Evolutionary conservation across 2,888 invertebrate genomes (phyloP).

Genomic region (Diplazon laetatorius): DNA sequence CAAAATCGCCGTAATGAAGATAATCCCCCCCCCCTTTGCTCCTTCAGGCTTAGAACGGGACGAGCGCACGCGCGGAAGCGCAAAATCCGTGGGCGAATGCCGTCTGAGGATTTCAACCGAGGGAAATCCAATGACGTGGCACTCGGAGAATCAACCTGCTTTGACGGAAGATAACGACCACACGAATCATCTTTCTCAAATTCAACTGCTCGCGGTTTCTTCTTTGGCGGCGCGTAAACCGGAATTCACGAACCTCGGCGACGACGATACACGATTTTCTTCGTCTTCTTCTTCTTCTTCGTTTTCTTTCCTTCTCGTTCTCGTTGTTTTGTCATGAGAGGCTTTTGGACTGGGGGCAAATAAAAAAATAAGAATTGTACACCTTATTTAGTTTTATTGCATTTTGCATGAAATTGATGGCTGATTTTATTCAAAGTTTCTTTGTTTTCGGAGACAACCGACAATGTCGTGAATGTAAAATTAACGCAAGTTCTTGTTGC

Average conservation of each 20-base stretch:
- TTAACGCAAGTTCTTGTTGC: too few species aligned
- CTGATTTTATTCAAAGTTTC: too few species aligned
- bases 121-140: slow-evolving; percentile 54
- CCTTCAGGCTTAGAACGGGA: too few species aligned
- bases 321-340: too few species aligned
- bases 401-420: too few species aligned
- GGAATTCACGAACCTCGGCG: slow-evolving; percentile 39
- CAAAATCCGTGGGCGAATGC: slow-evolving; percentile 9
- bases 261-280: slow-evolving; percentile 6
- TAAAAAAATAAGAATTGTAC: too few species aligned
- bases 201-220: slow-evolving; percentile 10
- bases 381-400: too few species aligned
- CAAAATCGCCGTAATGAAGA: slow-evolving; percentile 63
- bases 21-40: slow-evolving; percentile 58
- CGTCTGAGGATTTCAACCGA: slow-evolving; percentile 33
- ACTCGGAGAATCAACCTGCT: slow-evolving; percentile 57
- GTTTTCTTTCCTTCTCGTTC: background rate
- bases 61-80: slow-evolving; percentile 3
- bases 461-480: too few species aligned
- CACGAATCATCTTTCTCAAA: slow-evolving; percentile 17
- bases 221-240: slow-evolving; percentile 58
- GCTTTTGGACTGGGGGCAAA: too few species aligned
- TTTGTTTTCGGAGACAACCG: too few species aligned
- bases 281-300: slow-evolving; percentile 8
- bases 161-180: slow-evolving; percentile 49